Evolutionary conservation across 2,113 vertebrate genomes (phyloP), one percentile per base, ranked within the genome.

Genomic region (Chionomys nivalis): DNA sequence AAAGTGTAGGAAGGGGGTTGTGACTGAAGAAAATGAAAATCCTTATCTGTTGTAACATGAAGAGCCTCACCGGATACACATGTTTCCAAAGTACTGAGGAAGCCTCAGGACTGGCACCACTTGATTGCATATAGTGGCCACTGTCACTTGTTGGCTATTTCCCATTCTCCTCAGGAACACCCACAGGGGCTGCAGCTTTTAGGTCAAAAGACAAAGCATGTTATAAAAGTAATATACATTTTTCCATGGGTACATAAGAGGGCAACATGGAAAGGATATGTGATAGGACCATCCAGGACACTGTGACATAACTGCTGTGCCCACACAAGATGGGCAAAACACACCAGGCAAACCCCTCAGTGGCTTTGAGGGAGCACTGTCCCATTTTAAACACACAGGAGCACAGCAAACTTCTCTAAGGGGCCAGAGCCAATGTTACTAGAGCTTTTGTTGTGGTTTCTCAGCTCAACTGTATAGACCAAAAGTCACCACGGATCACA

Each of bases 11-110:
- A 11, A 13, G 24, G 39, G 16, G 58, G 39, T 42, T 72, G 23
- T 89, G 87, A n/a, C 66, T 93, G 75, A 70, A 92, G 72, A 91
- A 66, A 87, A 94, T 4, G 11, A 92, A 96, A 95, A 66, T 58
- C 31, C 8, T 88, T 76, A 52, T 66, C 79, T 86, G 21, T 90
- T 55, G 13, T 61, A 65, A 95, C 23, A n/a, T 33, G 44, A 90
- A 90, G 65, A 68, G 65, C 44, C 88, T 81, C 77, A 76, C 19
- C 94, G 23, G 87, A 23, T 23, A 90, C 75, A 28, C 28, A 81
- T 49, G 63, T 63, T 92, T 90, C 70, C 44, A 89, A 88, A 96
- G 86, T 44, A 61, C 33, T 63, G 33, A 87, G 92, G 90, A 92
- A 93, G 44, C 36, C 70, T 77, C 58, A 42, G 39, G 31, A 58